Base-by-base conservation (phyloP, 2,888 invertebrate species). In the Stratiomys singularior region DNA sequence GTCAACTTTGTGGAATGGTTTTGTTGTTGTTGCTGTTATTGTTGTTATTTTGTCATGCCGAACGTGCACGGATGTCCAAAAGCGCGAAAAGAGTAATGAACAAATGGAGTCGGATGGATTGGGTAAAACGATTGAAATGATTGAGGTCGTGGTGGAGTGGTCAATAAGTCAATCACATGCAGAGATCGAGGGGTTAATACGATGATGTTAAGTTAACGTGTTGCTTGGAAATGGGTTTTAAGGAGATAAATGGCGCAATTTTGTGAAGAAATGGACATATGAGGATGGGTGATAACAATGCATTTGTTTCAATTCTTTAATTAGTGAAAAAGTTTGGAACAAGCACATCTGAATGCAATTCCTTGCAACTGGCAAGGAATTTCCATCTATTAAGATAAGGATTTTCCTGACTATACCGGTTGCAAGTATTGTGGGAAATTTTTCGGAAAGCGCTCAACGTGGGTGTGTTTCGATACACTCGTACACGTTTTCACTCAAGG, bases 71-170 rank as follows among this genome's bases (percentile, higher is more conserved):
- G 46, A 69, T 21, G 69, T 23, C 18, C 27, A n/a, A 46, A 69
- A 37, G 37, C 37, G 37, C 23, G 47, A 44, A 11, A 60, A 25
- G 60, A 21, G 7, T 21, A 60, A 25, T 37, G 60, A 13, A 69
- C 47, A 46, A 4, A 69, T 18, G 66, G 66, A 37, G 37, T 37
- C 18, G 66, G 44, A 66, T 66, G 66, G 37, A 66, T n/a, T 52
- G 52, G 15, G 18, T 18, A 18, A 18, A 23, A 30, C n/a, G 23
- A 47, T 37, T 69, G 47, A 21, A 47, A 47, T 69, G 69, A 69
- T 69, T 69, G 69, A 69, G 47, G 69, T 69, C 28, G 18, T 69
- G 69, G 18, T 47, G 69, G 47, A 47, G 69, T 47, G 69, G 69
- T 69, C 69, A 69, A 47, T 46, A 46, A 69, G 69, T 69, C 69